These are phyloP conservation scores for Melipona quadrifasciata DNA, from an alignment of 1,140 invertebrate genomes.

Conservation along the genomic window DNA sequence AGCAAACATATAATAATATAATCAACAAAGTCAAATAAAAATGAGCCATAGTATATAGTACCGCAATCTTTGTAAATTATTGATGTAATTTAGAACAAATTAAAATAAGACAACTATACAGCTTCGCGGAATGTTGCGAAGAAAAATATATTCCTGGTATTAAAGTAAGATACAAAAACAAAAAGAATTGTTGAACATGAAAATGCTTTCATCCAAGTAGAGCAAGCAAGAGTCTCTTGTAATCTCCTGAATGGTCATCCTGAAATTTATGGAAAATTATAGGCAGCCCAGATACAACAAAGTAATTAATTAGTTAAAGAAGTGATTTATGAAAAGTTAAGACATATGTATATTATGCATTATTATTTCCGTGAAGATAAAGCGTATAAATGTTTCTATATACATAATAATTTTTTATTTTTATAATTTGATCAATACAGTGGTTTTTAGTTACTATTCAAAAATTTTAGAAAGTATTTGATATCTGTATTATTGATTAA, in stretches of 20 bases:
- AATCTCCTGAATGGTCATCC: conserved; percentile 96
- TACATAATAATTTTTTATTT: too few species aligned
- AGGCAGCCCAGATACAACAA: conserved; percentile 12
- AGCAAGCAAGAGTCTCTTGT: conserved; percentile 93
- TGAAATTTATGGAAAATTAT: conserved; percentile 83
- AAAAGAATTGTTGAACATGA: conserved; percentile 53
- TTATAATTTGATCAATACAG: background rate
- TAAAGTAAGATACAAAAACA: conserved; percentile 55
- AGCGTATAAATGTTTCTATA: background rate
- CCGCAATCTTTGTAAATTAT: conserved; percentile 39
- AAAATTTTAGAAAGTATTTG: background rate
- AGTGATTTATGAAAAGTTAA: conserved; percentile 31
- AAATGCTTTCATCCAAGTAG: conserved; percentile 86
- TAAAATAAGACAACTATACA: conserved; percentile 7
- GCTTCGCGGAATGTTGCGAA: conserved; percentile 39
- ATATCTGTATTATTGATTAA: background rate
- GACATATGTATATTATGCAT: background rate
- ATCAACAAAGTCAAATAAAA: background rate
- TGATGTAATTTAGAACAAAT: conserved; percentile 26
- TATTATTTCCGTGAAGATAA: background rate
- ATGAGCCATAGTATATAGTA: background rate
- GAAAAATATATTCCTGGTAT: conserved; percentile 24
- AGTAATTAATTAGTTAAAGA: conserved; percentile 3
- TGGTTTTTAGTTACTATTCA: background rate
- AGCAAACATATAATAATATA: background rate